Evolutionary conservation across 2,888 invertebrate genomes (phyloP), one percentile per base, ranked within the genome.

Genomic region (Lithophane semibrunnea): DNA sequence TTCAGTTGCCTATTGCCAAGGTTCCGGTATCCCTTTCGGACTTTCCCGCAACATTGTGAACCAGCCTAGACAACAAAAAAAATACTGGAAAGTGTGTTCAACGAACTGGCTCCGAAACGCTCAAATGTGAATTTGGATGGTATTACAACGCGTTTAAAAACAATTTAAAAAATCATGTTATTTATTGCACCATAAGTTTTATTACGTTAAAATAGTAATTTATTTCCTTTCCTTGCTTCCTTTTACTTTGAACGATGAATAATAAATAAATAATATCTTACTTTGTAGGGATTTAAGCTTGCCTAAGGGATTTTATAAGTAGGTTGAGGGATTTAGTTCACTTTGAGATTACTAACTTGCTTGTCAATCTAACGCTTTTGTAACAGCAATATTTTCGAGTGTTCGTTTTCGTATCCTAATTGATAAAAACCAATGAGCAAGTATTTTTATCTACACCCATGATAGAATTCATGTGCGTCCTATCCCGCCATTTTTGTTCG

Each of bases 261-360:
- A 65, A 78, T 76, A 79, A 74, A 85, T 74, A 85, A 80, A 74
- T 74, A 63, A 79, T 79, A 61, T 68, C 80, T 64, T 77, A 76
- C 79, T 79, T 83, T 83, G 78, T 44, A 66, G 60, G 67, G 79
- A 77, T 77, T 79, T 77, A 52, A 37, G 78, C 77, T 79, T 79
- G 56, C 78, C 78, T 83, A 52, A 83, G 79, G 63, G 79, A 83
- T 83, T 83, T 79, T 68, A 64, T 66, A 79, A 83, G 83, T 79
- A 67, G 63, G 63, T 67, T 79, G 83, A 77, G 67, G 64, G 78
- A 77, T 77, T 79, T 58, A 37, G 78, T 77, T 56, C 52, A 37
- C 77, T 83, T 77, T 64, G 63, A 58, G 56, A 24, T 52, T 68
- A 77, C 44, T 77, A 77, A 78, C 24, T 56, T 54, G 24, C 42